A percentile compares a stretch with the other conserved stretches of the same genome.
These are phyloP conservation scores for Scophthalmus maximus DNA, from an alignment of 2,113 vertebrate genomes.

Conservation along the genomic window DNA sequence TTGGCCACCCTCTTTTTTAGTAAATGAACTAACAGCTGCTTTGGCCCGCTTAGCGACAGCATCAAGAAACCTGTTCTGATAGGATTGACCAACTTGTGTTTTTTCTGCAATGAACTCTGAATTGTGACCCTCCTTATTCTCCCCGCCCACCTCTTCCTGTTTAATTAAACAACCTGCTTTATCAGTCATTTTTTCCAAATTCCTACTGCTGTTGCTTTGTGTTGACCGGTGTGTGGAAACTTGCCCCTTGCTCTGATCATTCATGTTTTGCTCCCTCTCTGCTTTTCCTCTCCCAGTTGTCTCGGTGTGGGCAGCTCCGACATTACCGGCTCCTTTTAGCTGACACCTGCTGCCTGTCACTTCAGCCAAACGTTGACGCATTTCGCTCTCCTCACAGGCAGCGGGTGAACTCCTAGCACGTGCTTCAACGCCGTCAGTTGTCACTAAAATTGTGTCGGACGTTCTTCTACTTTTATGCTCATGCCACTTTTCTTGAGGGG, in stretches of 20 bases:
- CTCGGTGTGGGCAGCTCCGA: conserved; percentile 44
- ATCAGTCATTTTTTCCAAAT: not conserved
- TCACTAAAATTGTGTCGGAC: conserved; percentile 7
- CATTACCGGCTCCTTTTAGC: conserved; percentile 68
- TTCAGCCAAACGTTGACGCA: conserved; percentile 59
- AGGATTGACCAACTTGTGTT: not conserved
- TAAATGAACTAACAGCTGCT: conserved; percentile 3
- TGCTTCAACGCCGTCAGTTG: conserved; percentile 12
- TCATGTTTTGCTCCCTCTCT: conserved; percentile 34
- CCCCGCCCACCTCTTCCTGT: not conserved
- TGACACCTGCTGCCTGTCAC: conserved; percentile 76
- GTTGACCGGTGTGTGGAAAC: not conserved
- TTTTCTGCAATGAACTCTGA: conserved; percentile 5
- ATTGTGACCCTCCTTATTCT: conserved; percentile 3
- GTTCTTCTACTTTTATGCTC: conserved; percentile 28
- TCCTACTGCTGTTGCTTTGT: not conserved
- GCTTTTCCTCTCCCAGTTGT: conserved; percentile 53
- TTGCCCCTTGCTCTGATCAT: not conserved
- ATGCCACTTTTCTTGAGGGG: conserved; percentile 1
- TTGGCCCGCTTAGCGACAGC: conserved; percentile 55
- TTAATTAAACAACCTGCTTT: not conserved
- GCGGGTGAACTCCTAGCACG: conserved; percentile 23
- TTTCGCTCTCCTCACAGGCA: conserved; percentile 45
- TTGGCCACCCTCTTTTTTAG: conserved; percentile 31
- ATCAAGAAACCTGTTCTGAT: conserved; percentile 53